Conservation (phyloP, 2,888 invertebrate species). For the Plebejus melissa region DNA sequence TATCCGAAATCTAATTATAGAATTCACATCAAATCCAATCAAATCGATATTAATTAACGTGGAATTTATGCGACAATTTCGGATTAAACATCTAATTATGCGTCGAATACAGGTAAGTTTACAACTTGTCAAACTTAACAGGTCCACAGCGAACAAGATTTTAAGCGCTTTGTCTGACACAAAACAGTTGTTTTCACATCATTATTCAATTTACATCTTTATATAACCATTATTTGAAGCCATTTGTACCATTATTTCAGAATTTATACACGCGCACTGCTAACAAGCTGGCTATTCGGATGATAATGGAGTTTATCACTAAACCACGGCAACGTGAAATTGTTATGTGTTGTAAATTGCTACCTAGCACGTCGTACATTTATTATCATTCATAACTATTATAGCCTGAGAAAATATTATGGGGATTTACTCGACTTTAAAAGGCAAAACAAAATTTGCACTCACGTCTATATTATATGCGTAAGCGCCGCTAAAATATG, state of each 20-base stretch:
- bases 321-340: slow-evolving; percentile 22
- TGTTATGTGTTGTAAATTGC: slow-evolving; percentile 22
- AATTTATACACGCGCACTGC: slow-evolving; percentile 20
- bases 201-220: slow-evolving; percentile 25
- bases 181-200: slow-evolving; percentile 5
- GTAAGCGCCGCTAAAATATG: no score
- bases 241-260: slow-evolving; percentile 17
- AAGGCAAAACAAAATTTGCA: slow-evolving; percentile 14
- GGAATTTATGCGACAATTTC: not conserved
- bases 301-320: slow-evolving; percentile 28
- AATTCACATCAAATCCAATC: slow-evolving; percentile 1
- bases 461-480: not conserved
- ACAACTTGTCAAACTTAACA: slow-evolving; percentile 21
- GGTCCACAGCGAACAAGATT: not conserved
- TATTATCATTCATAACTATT: slow-evolving; percentile 18
- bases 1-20: not conserved
- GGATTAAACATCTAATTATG: not conserved
- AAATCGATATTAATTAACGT: not conserved
- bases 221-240: slow-evolving; percentile 24
- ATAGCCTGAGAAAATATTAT: not conserved
- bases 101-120: not conserved
- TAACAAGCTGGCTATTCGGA: slow-evolving; percentile 24
- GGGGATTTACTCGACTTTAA: not conserved
- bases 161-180: slow-evolving; percentile 3
- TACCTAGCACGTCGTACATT: slow-evolving; percentile 23